Evolutionary conservation across 2,888 invertebrate genomes (phyloP).

Genomic region (Diaprepes abbreviatus): DNA sequence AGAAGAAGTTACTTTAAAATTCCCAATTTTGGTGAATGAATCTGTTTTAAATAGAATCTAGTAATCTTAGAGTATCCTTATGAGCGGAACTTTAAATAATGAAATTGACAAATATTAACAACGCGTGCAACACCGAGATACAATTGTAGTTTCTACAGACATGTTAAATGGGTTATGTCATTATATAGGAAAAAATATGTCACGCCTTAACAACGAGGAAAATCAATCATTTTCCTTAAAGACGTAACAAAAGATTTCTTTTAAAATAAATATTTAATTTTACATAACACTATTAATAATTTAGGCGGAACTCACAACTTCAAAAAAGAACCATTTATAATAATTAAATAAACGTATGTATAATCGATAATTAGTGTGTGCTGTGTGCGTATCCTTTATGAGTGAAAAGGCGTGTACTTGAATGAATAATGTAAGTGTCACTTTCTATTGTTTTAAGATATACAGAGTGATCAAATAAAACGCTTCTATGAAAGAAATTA

Average conservation of each 20-base stretch:
- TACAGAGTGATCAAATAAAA: background rate
- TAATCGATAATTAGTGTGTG: constrained; percentile 10
- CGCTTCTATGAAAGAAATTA: too few relatives aligned
- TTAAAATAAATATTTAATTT: background rate
- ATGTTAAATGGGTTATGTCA: too few relatives aligned
- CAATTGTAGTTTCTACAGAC: too few relatives aligned
- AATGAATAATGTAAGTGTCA: constrained; percentile 19
- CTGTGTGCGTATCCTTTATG: background rate
- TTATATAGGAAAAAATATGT: background rate
- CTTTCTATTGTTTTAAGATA: constrained; percentile 27
- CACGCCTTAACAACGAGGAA: background rate
- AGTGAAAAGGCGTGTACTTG: background rate
- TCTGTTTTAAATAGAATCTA: too few relatives aligned
- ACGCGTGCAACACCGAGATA: too few relatives aligned
- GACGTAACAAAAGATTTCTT: background rate
- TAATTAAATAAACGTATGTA: background rate
- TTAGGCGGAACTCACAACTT: background rate
- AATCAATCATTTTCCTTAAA: background rate
- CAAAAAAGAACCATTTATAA: background rate
- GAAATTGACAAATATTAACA: too few relatives aligned
- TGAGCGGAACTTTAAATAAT: too few relatives aligned
- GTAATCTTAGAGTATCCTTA: too few relatives aligned
- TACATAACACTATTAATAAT: background rate
- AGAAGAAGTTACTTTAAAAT: too few relatives aligned
- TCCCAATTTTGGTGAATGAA: too few relatives aligned